Evolutionary conservation across 2,113 vertebrate genomes (phyloP), one percentile per base, ranked within the genome.

Genomic region (Cathartes aura): DNA sequence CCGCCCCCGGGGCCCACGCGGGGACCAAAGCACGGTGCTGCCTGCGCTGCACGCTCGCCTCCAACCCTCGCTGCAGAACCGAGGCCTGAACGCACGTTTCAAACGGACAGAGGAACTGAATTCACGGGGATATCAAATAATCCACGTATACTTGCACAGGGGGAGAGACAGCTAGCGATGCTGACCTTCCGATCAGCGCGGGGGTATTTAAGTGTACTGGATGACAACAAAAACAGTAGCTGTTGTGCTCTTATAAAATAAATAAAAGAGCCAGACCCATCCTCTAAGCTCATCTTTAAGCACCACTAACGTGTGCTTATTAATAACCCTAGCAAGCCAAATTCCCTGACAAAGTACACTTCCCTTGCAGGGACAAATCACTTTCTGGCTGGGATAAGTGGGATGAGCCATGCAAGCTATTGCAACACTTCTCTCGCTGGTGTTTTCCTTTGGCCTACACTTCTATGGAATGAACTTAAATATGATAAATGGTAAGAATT

Each of bases 311-410:
- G 0, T 12, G 27, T n/a, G 14, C 8, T 64, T 36, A 15, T 30
- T 74, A 53, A 42, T 20, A 58, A 22, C 14, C 27, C 23, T 5
- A 22, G 23, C 8, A 43, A 45, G 32, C 21, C 71, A 29, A 60
- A 45, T 19, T 12, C n/a, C 17, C 68, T n/a, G 50, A 36, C 6
- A 18, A 45, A 58, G 23, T 4, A 73, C 15, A 5, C 15, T 36
- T 15, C 24, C 36, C 23, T 55, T 30, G 38, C 43, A 84, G 67
- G 15, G 23, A 55, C n/a, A 64, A 74, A 70, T 13, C 23, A 21
- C 0, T 0, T 24, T n/a, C n/a, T 24, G 26, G 22, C 16, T 17
- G n/a, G 70, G 71, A 47, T 43, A 45, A n/a, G 60, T 1, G 0
- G 14, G 14, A 12, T 1, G 42, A 50, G 45, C 22, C 18, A 3